Evolutionary conservation across 1,140 invertebrate species (phyloP).

Genomic region (Drosophila auraria): DNA sequence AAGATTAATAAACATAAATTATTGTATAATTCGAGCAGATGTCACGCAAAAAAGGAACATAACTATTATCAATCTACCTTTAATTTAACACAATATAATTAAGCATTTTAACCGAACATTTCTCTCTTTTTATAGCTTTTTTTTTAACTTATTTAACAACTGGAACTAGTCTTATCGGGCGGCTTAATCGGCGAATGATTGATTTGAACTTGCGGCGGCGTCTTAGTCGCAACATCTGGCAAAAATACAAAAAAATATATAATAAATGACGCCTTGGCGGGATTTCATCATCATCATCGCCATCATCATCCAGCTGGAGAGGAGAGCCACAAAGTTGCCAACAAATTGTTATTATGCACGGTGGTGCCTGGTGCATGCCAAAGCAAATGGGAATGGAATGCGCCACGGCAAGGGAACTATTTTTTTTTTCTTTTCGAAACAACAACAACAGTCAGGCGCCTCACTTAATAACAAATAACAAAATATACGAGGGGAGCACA

Average conservation of each 20-base stretch:
- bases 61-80: too few species aligned
- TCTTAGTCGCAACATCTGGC: slow-evolving; percentile 13
- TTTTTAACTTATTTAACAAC: slow-evolving; percentile 9
- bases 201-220: slow-evolving; percentile 29
- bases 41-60: slow-evolving; percentile 7
- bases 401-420: not conserved
- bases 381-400: slow-evolving; percentile 27
- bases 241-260: slow-evolving; percentile 5
- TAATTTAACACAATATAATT: not conserved
- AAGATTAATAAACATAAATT: slow-evolving; percentile 46
- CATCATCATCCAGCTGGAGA: not conserved
- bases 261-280: slow-evolving; percentile 28
- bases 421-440: not conserved
- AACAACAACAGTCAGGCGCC: not conserved
- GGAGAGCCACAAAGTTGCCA: slow-evolving; percentile 13
- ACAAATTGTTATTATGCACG: slow-evolving; percentile 23
- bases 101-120: not conserved
- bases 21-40: slow-evolving; percentile 40
- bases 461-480: slow-evolving; percentile 17
- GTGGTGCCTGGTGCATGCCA: slow-evolving; percentile 5
- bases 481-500: not conserved
- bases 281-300: slow-evolving; percentile 17
- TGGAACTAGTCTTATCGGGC: slow-evolving; percentile 22
- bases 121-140: too few species aligned
- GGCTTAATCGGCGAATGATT: slow-evolving; percentile 23